phyloP scores from a whole-genome alignment of 2,888 invertebrate species.

The Cancer borealis region DNA sequence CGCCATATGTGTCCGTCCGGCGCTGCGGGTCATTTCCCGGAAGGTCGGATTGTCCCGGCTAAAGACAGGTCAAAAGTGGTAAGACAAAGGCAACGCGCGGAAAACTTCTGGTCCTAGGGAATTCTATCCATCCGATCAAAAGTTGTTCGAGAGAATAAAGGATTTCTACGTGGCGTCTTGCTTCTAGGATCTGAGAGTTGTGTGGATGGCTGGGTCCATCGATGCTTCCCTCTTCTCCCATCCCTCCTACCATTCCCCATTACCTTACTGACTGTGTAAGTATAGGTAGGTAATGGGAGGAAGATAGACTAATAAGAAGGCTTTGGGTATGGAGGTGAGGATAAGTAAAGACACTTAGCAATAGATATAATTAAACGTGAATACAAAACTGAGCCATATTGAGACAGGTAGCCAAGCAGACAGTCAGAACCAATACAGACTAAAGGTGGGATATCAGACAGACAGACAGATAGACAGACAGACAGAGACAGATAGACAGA shows the following conservation, averaged over 20 bases:
- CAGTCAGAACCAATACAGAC: not conserved
- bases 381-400: too few species aligned
- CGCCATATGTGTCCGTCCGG: not conserved
- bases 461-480: too few species aligned
- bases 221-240: not conserved
- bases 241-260: not conserved
- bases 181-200: not conserved
- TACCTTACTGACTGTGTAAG: not conserved
- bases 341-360: not conserved
- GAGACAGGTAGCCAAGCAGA: too few species aligned
- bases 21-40: not conserved
- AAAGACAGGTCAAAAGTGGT: not conserved
- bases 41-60: not conserved
- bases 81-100: not conserved
- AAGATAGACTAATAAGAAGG: not conserved
- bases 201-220: not conserved
- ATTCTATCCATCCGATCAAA: constrained; percentile 3
- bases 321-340: not conserved
- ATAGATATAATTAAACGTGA: too few species aligned
- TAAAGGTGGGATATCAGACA: not conserved
- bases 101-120: not conserved
- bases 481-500: not conserved
- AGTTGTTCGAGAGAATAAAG: not conserved
- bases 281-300: not conserved
- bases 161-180: not conserved